These are phyloP conservation scores for Silurus meridionalis DNA, from an alignment of 2,113 vertebrate species.

Conservation along the genomic window DNA sequence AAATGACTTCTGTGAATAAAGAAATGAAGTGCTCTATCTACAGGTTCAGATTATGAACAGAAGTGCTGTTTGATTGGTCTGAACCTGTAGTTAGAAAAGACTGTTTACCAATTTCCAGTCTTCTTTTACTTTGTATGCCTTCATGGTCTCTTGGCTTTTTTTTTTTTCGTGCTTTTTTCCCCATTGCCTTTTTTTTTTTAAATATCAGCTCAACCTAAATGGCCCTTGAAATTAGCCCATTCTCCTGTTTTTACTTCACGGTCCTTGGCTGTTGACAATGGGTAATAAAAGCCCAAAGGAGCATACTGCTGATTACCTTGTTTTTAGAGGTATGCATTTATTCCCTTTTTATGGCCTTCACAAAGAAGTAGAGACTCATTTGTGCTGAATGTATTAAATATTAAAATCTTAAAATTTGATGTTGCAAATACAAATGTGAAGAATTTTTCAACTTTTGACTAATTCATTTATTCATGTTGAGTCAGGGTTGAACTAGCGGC, in stretches of 20 bases:
- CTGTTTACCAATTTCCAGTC: neutral
- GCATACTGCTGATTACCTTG: constrained; percentile 8
- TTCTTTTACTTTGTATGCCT: neutral
- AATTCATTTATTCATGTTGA: constrained; percentile 1
- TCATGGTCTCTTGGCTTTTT: neutral
- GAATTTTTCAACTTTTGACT: constrained; percentile 1
- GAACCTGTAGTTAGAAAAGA: neutral
- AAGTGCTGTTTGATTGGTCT: neutral
- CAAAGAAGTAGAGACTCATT: neutral
- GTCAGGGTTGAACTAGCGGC: neutral
- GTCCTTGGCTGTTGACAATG: constrained; percentile 13
- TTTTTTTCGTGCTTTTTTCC: neutral
- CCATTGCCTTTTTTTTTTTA: neutral
- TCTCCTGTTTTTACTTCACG: constrained; percentile 24
- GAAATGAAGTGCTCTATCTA: neutral
- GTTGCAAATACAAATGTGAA: neutral
- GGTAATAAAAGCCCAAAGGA: constrained; percentile 32
- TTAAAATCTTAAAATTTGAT: neutral
- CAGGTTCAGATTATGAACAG: neutral
- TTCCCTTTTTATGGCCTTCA: neutral
- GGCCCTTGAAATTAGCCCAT: constrained; percentile 37
- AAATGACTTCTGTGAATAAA: neutral
- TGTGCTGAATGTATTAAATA: constrained; percentile 1
- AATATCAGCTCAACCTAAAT: constrained; percentile 19
- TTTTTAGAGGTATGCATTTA: constrained; percentile 5